Percentiles rank a stretch among this genome's conserved stretches.
Evolutionary conservation across 2,888 invertebrate genomes (phyloP).

Genomic region (Eupsilia transversa): DNA sequence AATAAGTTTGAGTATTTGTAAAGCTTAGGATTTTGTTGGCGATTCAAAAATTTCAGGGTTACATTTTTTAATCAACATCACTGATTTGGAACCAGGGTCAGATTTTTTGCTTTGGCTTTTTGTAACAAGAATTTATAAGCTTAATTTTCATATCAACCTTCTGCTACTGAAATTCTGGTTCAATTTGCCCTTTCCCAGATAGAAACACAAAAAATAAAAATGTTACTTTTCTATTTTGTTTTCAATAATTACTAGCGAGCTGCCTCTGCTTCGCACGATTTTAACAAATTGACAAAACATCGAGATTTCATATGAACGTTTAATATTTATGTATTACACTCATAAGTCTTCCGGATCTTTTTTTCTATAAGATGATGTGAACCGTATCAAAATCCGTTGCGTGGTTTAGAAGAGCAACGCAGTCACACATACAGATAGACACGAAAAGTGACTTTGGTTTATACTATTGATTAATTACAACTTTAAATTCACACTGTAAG

Average conservation of each 20-base stretch:
- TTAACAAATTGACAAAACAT: not conserved
- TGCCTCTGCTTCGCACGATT: not conserved
- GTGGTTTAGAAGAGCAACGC: not conserved
- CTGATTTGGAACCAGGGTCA: not conserved
- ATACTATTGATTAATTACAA: not conserved
- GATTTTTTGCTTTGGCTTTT: not conserved
- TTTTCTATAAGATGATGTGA: not conserved
- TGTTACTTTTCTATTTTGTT: not conserved
- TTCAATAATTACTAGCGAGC: not conserved
- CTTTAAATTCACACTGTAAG: not conserved
- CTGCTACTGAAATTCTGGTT: not conserved
- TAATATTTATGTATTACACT: not conserved
- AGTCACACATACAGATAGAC: not conserved
- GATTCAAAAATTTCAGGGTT: not conserved
- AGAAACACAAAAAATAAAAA: not conserved
- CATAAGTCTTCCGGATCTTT: not conserved
- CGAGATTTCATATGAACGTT: not conserved
- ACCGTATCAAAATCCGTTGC: not conserved
- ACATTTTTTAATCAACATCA: not conserved
- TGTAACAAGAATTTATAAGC: not conserved
- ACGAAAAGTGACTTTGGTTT: not conserved
- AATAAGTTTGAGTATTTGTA: conserved; percentile 37
- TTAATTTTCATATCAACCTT: not conserved
- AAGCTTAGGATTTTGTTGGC: conserved; percentile 24
- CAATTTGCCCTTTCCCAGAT: not conserved